Conservation (phyloP, 2,113 vertebrate species). For the Lipophrys pholis region DNA sequence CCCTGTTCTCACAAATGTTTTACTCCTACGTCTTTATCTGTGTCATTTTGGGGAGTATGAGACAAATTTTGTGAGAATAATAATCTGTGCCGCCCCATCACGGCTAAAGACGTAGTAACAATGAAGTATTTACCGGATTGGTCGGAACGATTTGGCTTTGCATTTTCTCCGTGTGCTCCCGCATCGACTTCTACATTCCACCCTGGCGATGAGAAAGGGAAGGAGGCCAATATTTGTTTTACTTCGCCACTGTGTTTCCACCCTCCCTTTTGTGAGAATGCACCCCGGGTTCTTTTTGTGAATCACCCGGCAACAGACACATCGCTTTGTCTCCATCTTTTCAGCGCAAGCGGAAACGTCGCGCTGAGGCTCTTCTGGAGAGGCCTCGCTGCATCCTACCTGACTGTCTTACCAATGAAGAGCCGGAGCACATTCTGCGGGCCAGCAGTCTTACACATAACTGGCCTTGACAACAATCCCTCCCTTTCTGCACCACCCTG, state of each 20-base stretch:
- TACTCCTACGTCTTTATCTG: too few species aligned
- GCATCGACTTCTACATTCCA: slow-evolving; percentile 57
- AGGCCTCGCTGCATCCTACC: slow-evolving; percentile 78
- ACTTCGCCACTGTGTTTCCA: slow-evolving; percentile 69
- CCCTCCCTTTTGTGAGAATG: slow-evolving; percentile 71
- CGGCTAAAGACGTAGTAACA: slow-evolving; percentile 3
- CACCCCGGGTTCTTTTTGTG: slow-evolving; percentile 79
- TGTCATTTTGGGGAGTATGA: slow-evolving; percentile 16
- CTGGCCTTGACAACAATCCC: slow-evolving; percentile 77
- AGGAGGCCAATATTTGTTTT: slow-evolving; percentile 76
- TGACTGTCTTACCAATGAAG: slow-evolving; percentile 86
- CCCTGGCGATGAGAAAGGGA: slow-evolving; percentile 64
- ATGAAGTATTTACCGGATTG: slow-evolving; percentile 14
- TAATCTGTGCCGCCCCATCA: background rate
- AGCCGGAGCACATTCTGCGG: slow-evolving; percentile 66
- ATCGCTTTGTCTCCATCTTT: slow-evolving; percentile 80
- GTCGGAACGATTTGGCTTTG: slow-evolving; percentile 19
- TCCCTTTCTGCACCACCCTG: slow-evolving; percentile 65
- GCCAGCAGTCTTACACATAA: slow-evolving; percentile 77
- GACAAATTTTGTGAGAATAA: background rate
- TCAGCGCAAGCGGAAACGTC: slow-evolving; percentile 80
- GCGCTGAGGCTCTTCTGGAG: slow-evolving; percentile 76
- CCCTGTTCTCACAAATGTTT: too few species aligned
- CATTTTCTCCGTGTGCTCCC: slow-evolving; percentile 21
- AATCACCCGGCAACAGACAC: slow-evolving; percentile 84